phyloP scores from a whole-genome alignment of 2,113 vertebrate species.

The Symphodus melops region DNA sequence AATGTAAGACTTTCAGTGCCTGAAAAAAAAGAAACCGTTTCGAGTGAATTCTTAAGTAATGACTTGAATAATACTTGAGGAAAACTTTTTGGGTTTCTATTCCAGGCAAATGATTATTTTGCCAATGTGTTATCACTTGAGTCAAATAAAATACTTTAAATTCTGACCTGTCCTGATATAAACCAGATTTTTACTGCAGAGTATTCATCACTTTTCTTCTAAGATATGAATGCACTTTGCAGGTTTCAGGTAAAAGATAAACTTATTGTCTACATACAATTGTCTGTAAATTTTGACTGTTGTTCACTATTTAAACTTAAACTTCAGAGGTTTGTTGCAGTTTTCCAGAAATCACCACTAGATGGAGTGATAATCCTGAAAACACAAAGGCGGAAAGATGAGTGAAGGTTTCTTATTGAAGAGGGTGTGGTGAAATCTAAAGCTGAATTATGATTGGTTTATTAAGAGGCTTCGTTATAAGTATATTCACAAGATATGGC shows the following conservation, averaged over 20 bases:
- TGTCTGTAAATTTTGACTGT: neutral
- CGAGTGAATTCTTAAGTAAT: constrained; percentile 31
- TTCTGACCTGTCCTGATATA: no score
- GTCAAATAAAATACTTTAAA: no score
- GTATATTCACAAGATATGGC: neutral
- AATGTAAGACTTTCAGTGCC: constrained; percentile 16
- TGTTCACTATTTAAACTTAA: neutral
- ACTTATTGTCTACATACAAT: neutral
- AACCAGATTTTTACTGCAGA: no score
- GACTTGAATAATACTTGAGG: neutral
- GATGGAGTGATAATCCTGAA: constrained; percentile 27
- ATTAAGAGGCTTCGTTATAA: no score
- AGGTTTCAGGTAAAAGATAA: neutral
- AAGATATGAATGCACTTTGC: no score
- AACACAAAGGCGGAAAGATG: neutral
- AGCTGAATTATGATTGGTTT: no score
- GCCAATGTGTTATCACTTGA: no score
- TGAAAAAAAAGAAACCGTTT: constrained; percentile 34
- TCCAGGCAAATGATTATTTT: no score
- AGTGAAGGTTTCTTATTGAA: neutral
- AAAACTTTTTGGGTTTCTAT: no score
- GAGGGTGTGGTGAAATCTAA: no score
- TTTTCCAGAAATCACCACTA: constrained; percentile 31
- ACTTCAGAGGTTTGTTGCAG: neutral
- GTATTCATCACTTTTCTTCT: no score